Base-by-base conservation (phyloP, 92 coral and sea anemone species). In the Paragorgia papillata region DNA sequence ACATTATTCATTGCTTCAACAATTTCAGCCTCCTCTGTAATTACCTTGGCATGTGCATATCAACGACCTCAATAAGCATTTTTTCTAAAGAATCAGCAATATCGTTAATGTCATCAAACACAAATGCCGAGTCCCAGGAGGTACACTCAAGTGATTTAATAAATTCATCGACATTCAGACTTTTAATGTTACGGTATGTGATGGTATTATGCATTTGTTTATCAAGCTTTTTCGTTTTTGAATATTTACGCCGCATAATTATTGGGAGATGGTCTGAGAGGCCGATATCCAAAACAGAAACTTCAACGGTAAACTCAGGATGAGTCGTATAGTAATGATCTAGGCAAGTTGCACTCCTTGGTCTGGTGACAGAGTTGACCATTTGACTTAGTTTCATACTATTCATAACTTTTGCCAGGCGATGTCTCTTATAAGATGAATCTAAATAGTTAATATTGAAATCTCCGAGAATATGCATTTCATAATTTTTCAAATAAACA, bases 241-340 rank as follows among this genome's bases (percentile, higher is more conserved):
- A 67, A 46, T 67, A 67, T 46, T 67, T 67, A 19, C 74, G 74
- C 20, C n/a, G 32, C 19, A 67, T 67, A 40, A 67, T 19, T 43
- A 67, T 10, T 18, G 74, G 74, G 17, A 86, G 82, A 34, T 83
- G 90, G 63, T 87, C 90, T 43, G 87, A 33, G 40, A 87, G 82
- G 7, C 90, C 80, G 25, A 79, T 74, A 56, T 83, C 57, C 50
- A 66, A 57, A 46, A 71, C 83, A 15, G 57, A 56, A 14, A 65
- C 37, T 34, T 73, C 54, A 19, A 61, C 66, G 30, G 76, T 64
- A 27, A 50, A 79, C 7, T 59, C 81, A 1, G 87, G 90, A 49
- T 71, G 84, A 64, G 75, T 83, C 40, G 85, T 69, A 25, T 71
- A 78, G 37, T 33, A 18, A 65, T 82, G 85, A 62, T 87, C 90